phyloP scores from a whole-genome alignment of 2,113 vertebrate species.

The Misgurnus mizolepis region DNA sequence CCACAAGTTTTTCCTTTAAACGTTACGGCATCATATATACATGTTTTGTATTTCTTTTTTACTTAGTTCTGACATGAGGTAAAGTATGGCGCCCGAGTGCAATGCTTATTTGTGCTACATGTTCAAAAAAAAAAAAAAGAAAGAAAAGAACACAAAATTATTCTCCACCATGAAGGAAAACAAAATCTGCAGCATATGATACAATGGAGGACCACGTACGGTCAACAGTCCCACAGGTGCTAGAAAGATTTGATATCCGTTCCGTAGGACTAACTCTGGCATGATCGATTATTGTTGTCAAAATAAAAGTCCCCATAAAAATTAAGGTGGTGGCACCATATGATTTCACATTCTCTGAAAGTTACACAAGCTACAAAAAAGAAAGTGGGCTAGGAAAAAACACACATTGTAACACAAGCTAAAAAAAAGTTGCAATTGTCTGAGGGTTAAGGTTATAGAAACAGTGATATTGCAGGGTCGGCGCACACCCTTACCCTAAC shows the following conservation, averaged over 20 bases:
- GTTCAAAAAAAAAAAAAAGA: constrained; percentile 75
- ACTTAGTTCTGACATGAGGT: constrained; percentile 86
- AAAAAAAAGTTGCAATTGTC: constrained; percentile 9
- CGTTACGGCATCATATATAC: constrained; percentile 59
- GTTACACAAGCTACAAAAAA: background rate
- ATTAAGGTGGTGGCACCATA: constrained; percentile 56
- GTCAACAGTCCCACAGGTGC: constrained; percentile 39
- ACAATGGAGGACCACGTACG: constrained; percentile 67
- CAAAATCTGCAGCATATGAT: constrained; percentile 75
- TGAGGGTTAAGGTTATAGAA: constrained; percentile 54
- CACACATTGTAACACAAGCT: background rate
- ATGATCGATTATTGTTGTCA: constrained; percentile 62
- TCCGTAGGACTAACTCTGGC: constrained; percentile 64
- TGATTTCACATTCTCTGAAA: constrained; percentile 70
- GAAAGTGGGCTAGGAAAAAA: background rate
- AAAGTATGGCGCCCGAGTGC: constrained; percentile 91
- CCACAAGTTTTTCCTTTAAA: constrained; percentile 77
- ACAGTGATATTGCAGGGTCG: constrained; percentile 51
- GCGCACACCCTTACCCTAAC: constrained; percentile 55
- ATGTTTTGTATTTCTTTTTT: constrained; percentile 60
- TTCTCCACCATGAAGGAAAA: constrained; percentile 61
- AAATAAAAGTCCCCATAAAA: constrained; percentile 44
- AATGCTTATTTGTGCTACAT: constrained; percentile 92
- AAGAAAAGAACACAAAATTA: constrained; percentile 56
- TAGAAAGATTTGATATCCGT: constrained; percentile 55